A percentile compares a stretch with the other conserved stretches of the same genome.
Conservation (phyloP, 2,113 vertebrate species). For the Phaethon lepturus region DNA sequence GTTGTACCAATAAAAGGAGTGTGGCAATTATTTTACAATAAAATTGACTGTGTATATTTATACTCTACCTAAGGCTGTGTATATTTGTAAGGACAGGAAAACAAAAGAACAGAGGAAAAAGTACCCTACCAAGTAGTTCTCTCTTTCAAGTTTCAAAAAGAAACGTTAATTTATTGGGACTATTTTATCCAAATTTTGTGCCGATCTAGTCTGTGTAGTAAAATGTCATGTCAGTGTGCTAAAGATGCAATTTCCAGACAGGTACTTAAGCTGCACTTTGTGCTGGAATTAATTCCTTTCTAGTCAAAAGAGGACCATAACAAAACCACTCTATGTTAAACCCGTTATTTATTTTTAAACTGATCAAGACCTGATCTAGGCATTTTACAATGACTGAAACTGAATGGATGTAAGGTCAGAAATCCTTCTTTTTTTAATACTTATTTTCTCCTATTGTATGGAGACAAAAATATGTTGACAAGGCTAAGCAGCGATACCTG, state of each 20-base stretch:
- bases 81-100: not conserved
- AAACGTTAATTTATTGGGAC: not conserved
- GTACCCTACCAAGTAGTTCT: not conserved
- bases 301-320: not conserved
- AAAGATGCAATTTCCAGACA: not conserved
- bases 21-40: constrained; percentile 39
- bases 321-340: not conserved
- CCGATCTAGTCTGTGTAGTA: not conserved
- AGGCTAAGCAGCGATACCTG: not conserved
- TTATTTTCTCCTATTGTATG: not conserved
- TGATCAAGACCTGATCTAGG: not conserved
- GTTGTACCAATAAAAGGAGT: not conserved
- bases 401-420: not conserved
- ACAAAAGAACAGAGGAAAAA: not conserved
- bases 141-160: not conserved
- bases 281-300: not conserved
- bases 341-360: not conserved
- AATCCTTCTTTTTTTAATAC: not conserved
- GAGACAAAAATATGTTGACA: not conserved
- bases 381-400: not conserved
- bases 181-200: not conserved
- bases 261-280: not conserved
- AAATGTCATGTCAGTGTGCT: not conserved
- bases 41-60: constrained; percentile 33
- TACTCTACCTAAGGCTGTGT: not conserved